Evolutionary conservation across 2,888 invertebrate species (phyloP).

Genomic region (Rhimphoctona megacephalus): DNA sequence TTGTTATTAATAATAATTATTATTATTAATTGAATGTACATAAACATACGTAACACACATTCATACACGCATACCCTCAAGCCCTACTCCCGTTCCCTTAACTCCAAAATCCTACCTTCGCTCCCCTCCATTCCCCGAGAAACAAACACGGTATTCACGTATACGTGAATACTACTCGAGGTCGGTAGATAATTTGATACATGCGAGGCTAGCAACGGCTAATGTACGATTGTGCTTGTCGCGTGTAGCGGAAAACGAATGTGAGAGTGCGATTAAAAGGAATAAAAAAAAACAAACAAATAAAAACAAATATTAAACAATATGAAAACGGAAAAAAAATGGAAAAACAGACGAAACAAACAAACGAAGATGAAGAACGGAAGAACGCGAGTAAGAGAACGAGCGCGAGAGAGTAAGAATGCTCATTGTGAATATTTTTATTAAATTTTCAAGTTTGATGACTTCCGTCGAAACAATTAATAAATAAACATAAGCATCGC

Average conservation of each 20-base stretch:
- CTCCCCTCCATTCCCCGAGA: slow-evolving; percentile 19
- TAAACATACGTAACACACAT: slow-evolving; percentile 81
- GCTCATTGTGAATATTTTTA: slow-evolving; percentile 85
- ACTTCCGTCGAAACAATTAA: slow-evolving; percentile 85
- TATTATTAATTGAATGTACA: slow-evolving; percentile 85
- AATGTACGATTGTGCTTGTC: slow-evolving; percentile 65
- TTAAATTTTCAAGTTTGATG: slow-evolving; percentile 85
- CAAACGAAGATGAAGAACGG: slow-evolving; percentile 79
- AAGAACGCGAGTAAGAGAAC: slow-evolving; percentile 68
- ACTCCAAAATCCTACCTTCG: slow-evolving; percentile 11
- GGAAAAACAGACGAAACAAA: slow-evolving; percentile 67
- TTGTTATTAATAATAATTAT: slow-evolving; percentile 84
- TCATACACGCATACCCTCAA: slow-evolving; percentile 74
- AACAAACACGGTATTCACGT: slow-evolving; percentile 65
- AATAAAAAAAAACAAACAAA: slow-evolving; percentile 43
- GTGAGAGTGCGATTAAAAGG: slow-evolving; percentile 68
- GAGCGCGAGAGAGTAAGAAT: slow-evolving; percentile 82
- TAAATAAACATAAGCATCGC: slow-evolving; percentile 84
- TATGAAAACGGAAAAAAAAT: slow-evolving; percentile 62
- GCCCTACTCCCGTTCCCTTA: not conserved
- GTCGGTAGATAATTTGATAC: slow-evolving; percentile 68
- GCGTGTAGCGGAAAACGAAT: slow-evolving; percentile 71
- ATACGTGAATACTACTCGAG: slow-evolving; percentile 61
- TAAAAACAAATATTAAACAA: slow-evolving; percentile 41
- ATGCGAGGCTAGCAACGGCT: slow-evolving; percentile 64